Conservation (phyloP, 2,113 vertebrate genomes). For the Hippoglossus stenolepis region DNA sequence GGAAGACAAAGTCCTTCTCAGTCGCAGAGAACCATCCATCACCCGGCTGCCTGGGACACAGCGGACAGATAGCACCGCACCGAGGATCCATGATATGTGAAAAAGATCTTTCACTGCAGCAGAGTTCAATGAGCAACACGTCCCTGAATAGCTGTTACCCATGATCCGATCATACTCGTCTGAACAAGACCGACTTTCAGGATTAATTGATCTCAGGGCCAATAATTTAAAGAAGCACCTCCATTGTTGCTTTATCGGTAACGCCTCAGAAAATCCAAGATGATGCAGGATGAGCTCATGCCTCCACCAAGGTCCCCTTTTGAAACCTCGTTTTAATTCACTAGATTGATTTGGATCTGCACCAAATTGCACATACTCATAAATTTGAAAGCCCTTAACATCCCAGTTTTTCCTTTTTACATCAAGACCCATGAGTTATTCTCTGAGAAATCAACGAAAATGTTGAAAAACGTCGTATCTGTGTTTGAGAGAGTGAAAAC, state of each 20-base stretch:
- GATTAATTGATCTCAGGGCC: slow-evolving; percentile 26
- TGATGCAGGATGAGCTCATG: too few species aligned
- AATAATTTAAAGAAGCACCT: not conserved
- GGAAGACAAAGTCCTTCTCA: slow-evolving; percentile 53
- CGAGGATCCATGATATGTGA: slow-evolving; percentile 45
- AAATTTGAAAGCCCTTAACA: too few species aligned
- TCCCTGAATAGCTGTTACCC: slow-evolving; percentile 22
- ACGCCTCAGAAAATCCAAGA: not conserved
- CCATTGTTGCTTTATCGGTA: not conserved
- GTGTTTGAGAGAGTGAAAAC: too few species aligned
- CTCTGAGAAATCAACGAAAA: too few species aligned
- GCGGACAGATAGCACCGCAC: slow-evolving; percentile 32
- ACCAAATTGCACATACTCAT: too few species aligned
- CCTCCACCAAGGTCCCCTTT: too few species aligned
- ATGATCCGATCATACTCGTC: slow-evolving; percentile 11
- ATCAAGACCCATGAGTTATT: too few species aligned
- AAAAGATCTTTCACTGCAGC: slow-evolving; percentile 61
- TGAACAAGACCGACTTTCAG: slow-evolving; percentile 7
- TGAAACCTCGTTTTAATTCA: too few species aligned
- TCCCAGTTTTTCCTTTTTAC: too few species aligned
- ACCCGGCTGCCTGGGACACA: slow-evolving; percentile 38
- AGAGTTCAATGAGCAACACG: slow-evolving; percentile 51
- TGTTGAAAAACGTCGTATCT: too few species aligned
- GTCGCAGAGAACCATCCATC: slow-evolving; percentile 55
- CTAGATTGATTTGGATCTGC: too few species aligned